phyloP scores from a whole-genome alignment of 1,140 invertebrate species.

The Drosophila azteca region DNA sequence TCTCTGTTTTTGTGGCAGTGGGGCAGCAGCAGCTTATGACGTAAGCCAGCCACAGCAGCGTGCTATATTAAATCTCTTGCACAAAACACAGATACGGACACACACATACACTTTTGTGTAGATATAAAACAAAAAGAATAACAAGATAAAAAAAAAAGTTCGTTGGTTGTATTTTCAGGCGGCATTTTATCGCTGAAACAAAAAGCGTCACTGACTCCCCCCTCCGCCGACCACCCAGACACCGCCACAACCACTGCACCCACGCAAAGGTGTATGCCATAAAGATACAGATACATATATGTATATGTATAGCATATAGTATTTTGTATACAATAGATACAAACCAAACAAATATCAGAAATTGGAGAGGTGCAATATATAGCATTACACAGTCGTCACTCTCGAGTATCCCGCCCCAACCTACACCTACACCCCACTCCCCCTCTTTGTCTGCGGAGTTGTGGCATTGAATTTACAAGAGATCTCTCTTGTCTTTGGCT shows the following conservation, averaged over 20 bases:
- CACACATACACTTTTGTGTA: constrained; percentile 6
- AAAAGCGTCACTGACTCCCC: constrained; percentile 46
- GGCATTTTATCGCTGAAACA: constrained; percentile 60
- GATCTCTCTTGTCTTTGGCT: constrained; percentile 46
- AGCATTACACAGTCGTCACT: constrained; percentile 16
- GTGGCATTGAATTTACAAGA: constrained; percentile 51
- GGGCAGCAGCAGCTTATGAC: constrained; percentile 49
- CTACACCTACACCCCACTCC: neutral
- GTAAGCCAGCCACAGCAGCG: constrained; percentile 56
- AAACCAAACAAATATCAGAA: constrained; percentile 39
- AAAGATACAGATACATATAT: neutral
- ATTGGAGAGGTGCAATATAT: constrained; percentile 39
- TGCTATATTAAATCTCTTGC: constrained; percentile 66
- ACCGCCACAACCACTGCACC: constrained; percentile 42
- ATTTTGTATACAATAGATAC: constrained; percentile 18
- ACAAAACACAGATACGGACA: constrained; percentile 17
- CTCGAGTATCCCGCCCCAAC: constrained; percentile 25
- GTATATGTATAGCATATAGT: too few species aligned
- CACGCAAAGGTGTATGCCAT: constrained; percentile 40
- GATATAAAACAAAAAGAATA: constrained; percentile 36
- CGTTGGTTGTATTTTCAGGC: constrained; percentile 46
- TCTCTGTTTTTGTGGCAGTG: constrained; percentile 14
- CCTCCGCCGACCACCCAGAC: neutral
- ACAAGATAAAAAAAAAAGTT: constrained; percentile 37
- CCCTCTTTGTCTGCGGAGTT: constrained; percentile 15